Evolutionary conservation across 2,888 invertebrate species (phyloP).

Genomic region (Neuroscelio doddi): DNA sequence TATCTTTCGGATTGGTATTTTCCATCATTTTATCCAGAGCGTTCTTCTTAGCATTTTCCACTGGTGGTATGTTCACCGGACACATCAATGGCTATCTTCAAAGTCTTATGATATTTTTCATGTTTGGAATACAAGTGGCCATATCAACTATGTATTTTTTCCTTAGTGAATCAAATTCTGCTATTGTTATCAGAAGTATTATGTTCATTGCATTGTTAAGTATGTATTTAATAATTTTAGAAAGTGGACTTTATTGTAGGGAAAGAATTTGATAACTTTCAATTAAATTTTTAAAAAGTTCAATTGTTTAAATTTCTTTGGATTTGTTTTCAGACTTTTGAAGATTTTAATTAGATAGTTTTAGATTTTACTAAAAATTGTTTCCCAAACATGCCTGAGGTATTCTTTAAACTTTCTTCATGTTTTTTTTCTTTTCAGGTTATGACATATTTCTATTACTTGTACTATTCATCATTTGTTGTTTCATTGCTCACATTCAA

Average conservation of each 20-base stretch:
- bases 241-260: too few species aligned
- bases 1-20: constrained; percentile 78
- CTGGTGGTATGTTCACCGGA: constrained; percentile 79
- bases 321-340: background rate
- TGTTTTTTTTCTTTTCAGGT: constrained; percentile 62
- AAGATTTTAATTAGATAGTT: background rate
- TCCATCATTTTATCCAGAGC: constrained; percentile 78
- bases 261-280: too few species aligned
- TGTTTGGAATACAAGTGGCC: constrained; percentile 76
- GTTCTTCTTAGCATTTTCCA: constrained; percentile 79
- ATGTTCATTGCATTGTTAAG: constrained; percentile 72
- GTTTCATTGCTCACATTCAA: constrained; percentile 77
- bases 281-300: too few species aligned
- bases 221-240: constrained; percentile 68
- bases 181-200: constrained; percentile 65
- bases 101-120: constrained; percentile 77
- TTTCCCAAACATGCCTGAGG: too few species aligned
- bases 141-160: constrained; percentile 64
- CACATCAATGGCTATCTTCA: constrained; percentile 83
- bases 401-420: too few species aligned
- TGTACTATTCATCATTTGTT: constrained; percentile 75
- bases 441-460: constrained; percentile 78
- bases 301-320: too few species aligned
- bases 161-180: constrained; percentile 59
- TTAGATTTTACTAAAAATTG: background rate